A percentile compares a stretch with the other conserved stretches of the same genome.
Conservation (phyloP, 1,140 invertebrate species). For the Ceratitis capitata region DNA sequence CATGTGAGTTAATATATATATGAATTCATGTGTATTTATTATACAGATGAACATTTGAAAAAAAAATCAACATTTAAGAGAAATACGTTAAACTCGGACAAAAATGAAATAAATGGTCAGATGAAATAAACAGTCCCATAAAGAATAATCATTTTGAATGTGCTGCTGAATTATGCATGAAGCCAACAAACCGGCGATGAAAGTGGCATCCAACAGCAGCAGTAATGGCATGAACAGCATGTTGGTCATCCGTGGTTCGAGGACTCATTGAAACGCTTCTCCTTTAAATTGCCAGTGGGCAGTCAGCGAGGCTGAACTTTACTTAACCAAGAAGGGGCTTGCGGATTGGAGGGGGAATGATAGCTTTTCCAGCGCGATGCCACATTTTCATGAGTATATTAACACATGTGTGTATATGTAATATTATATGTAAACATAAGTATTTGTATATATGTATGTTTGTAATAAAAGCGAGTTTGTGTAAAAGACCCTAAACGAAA, state of each 20-base stretch:
- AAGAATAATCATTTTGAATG: slow-evolving; percentile 65
- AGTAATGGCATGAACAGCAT: slow-evolving; percentile 2
- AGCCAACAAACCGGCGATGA: slow-evolving; percentile 28
- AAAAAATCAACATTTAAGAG: background rate
- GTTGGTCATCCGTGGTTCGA: background rate
- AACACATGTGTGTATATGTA: too few relatives aligned
- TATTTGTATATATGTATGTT: background rate
- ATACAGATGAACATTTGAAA: background rate
- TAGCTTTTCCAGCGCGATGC: background rate
- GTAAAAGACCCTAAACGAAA: too few relatives aligned
- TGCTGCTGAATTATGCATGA: slow-evolving; percentile 66
- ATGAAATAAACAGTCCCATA: slow-evolving; percentile 66
- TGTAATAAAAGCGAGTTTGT: background rate
- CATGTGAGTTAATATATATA: background rate
- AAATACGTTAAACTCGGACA: slow-evolving; percentile 3
- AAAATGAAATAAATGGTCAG: slow-evolving; percentile 66
- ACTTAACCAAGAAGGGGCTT: background rate
- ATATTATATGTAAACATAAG: too few relatives aligned
- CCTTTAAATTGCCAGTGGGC: background rate
- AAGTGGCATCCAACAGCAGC: background rate
- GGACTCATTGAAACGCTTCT: background rate
- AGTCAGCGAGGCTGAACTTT: background rate
- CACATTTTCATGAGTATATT: too few relatives aligned
- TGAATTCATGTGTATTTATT: background rate
- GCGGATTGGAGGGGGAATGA: background rate